Evolutionary conservation across 2,888 invertebrate genomes (phyloP).

Genomic region (Drosophila antonietae): DNA sequence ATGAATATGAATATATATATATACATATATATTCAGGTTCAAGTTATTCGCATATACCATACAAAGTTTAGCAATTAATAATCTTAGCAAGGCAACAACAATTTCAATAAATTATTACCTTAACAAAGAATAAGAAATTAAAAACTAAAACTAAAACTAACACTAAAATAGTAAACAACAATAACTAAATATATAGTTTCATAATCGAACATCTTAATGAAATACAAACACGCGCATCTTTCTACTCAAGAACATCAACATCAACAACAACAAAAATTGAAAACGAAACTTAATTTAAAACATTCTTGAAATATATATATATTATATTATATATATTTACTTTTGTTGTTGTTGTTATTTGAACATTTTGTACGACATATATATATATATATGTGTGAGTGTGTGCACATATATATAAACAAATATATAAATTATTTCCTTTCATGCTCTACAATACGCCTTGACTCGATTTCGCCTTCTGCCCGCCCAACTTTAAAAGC

Average conservation of each 20-base stretch:
- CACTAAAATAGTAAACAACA: slow-evolving; percentile 41
- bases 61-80: slow-evolving; percentile 50
- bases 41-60: slow-evolving; percentile 21
- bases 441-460: background rate
- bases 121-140: slow-evolving; percentile 35
- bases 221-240: slow-evolving; percentile 10
- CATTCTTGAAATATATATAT: slow-evolving; percentile 54
- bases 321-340: slow-evolving; percentile 28
- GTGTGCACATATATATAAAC: slow-evolving; percentile 26
- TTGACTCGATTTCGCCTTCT: background rate
- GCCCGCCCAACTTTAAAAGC: background rate
- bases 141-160: slow-evolving; percentile 32
- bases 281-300: slow-evolving; percentile 25
- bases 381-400: slow-evolving; percentile 26
- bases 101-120: slow-evolving; percentile 47
- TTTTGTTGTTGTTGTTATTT: slow-evolving; percentile 52
- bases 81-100: slow-evolving; percentile 54
- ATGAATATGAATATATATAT: slow-evolving; percentile 28
- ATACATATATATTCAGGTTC: slow-evolving; percentile 22
- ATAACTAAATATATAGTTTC: slow-evolving; percentile 40
- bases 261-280: slow-evolving; percentile 11
- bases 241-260: slow-evolving; percentile 17
- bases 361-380: slow-evolving; percentile 51
- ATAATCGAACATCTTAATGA: slow-evolving; percentile 41
- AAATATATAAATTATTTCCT: slow-evolving; percentile 24